Percentiles rank a stretch among this genome's conserved stretches.
These are phyloP conservation scores for Torymus auratus DNA, from an alignment of 2,888 invertebrate species.

Conservation along the genomic window DNA sequence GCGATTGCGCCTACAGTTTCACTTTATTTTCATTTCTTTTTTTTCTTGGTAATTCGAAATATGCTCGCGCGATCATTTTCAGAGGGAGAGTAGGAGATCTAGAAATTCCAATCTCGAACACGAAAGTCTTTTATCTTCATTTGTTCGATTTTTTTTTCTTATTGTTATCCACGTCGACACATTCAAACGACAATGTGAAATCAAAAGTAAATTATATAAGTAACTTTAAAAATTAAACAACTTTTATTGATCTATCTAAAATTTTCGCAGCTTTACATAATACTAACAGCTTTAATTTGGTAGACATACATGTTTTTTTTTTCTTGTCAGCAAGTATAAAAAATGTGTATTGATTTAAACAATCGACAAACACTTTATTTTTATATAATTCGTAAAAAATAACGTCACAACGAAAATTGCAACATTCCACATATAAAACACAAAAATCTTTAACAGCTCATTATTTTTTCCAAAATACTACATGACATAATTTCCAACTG, in stretches of 20 bases:
- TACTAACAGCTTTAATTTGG: conserved; percentile 21
- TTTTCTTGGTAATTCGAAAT: conserved; percentile 30
- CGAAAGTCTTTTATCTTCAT: conserved; percentile 44
- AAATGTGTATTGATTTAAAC: conserved; percentile 29
- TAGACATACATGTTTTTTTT: conserved; percentile 5
- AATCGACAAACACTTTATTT: conserved; percentile 11
- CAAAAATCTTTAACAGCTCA: conserved; percentile 34
- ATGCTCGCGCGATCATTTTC: conserved; percentile 20
- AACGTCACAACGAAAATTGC: conserved; percentile 38
- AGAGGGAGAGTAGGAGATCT: conserved; percentile 36
- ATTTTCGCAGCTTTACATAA: conserved; percentile 24
- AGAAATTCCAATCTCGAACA: conserved; percentile 54
- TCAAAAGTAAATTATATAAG: conserved; percentile 7
- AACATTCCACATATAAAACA: conserved; percentile 33
- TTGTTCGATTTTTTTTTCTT: conserved; percentile 7
- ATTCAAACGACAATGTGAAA: not conserved
- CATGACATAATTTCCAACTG: conserved; percentile 21
- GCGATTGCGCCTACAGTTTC: conserved; percentile 40
- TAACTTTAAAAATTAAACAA: conserved; percentile 37
- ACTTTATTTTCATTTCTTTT: conserved; percentile 4
- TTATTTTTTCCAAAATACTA: conserved; percentile 16
- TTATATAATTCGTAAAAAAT: conserved; percentile 28
- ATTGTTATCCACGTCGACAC: not conserved
- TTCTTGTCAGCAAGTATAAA: conserved; percentile 43
- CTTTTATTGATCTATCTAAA: conserved; percentile 11